Evolutionary conservation across 2,888 invertebrate species (phyloP), one percentile per base, ranked within the genome.

Genomic region (Syrista parreyssii): DNA sequence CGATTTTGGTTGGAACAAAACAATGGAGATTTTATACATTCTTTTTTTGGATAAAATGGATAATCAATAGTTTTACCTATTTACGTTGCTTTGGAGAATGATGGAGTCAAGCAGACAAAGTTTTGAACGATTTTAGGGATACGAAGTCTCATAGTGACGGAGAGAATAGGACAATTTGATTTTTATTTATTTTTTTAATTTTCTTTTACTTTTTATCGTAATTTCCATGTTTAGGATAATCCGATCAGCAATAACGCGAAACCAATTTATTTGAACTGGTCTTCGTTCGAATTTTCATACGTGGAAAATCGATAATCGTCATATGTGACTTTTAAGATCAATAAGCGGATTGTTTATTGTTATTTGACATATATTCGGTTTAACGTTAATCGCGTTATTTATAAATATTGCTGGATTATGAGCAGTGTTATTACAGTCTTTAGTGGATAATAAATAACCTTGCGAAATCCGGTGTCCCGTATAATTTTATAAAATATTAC

Each of bases 401-500:
- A 82, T 82, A 83, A 84, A 78, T 76, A 82, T 82, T 75, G 77
- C 77, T 75, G 79, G 78, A 82, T 82, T 80, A 81, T 75, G 68
- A 77, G n/a, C 73, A 30, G 73, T 35, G 72, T 74, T 77, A 35
- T 78, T 72, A 23, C 35, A 73, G 74, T 31, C 68, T 71, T 36
- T 68, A 72, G 69, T 34, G 76, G 72, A 78, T 82, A 84, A 81
- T 79, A 78, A 83, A 82, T 83, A 80, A 76, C 80, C 68, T 55
- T 79, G 76, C 83, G 79, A 83, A 81, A 83, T 81, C 82, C 77
- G 74, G 72, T 76, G 78, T 82, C 78, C 78, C 81, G 77, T 82
- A 80, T 84, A 84, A 85, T 84, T 85, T 84, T 73, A 76, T 82
- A 81, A 84, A 79, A 82, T 85, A 86, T 83, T 81, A 81, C 79